Evolutionary conservation across 2,113 vertebrate species (phyloP), one percentile per base, ranked within the genome.

Genomic region (Pelusios castaneus): DNA sequence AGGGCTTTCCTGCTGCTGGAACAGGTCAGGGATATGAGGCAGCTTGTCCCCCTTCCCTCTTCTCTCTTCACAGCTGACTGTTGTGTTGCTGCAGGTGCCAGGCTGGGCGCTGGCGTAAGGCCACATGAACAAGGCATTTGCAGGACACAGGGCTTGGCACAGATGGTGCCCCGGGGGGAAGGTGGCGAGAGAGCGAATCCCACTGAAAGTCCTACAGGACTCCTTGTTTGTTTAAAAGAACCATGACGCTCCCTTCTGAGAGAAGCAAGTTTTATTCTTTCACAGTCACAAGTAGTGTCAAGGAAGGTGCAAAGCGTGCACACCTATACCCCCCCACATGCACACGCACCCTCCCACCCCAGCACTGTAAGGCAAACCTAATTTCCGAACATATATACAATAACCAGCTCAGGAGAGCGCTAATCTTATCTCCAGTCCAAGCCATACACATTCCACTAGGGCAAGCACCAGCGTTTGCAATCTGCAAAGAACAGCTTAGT

Each of bases 251-350:
- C 63, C 80, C 91, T 94, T n/a, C 56, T 38, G 13, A 52, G n/a
- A 58, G 55, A 21, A 89, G 76, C 93, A 47, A 14, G 25, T 43
- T 97, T 97, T 97, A 97, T 97, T 97, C 86, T 70, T 56, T 52
- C 60, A 47, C 38, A 13, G 60, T 84, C 84, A 96, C 92, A 96
- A 51, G n/a, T 47, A n/a, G 38, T 27, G 31, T 19, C 12, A 38
- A 17, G 45, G 60, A 13, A 58, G 54, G 19, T 70, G 67, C 78
- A 73, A 25, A 21, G 16, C 3, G 2, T 34, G 41, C 70, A 51
- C 49, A 10, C 51, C 19, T 24, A 56, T 24, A 55, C 25, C 10
- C 38, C 34, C 41, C 34, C 16, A 24, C 27, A 3, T 16, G 17
- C 38, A 13, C 38, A 25, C n/a, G 24, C 73, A 27, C 22, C 55